phyloP scores from a whole-genome alignment of 2,888 invertebrate species.

The Nephrocerus scutellatus region DNA sequence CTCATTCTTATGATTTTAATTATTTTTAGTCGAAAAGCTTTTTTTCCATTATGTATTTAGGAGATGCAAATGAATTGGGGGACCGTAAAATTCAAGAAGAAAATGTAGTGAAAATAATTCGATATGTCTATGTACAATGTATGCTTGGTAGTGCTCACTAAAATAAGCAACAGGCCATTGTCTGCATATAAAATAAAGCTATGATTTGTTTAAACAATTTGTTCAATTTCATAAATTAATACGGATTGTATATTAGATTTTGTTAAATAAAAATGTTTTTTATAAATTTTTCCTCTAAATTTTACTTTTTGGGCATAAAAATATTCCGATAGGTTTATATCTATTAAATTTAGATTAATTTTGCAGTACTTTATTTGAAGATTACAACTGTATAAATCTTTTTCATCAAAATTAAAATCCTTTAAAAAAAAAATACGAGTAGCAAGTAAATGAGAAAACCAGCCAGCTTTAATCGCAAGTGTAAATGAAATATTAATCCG shows the following conservation, averaged over 20 bases:
- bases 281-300: conserved; percentile 14
- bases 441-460: conserved; percentile 8
- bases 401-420: conserved; percentile 16
- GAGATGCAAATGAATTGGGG: conserved; percentile 11
- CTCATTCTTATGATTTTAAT: background rate
- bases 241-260: conserved; percentile 9
- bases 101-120: conserved; percentile 2
- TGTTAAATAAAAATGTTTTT: conserved; percentile 12
- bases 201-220: conserved; percentile 7
- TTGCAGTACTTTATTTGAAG: background rate
- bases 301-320: conserved; percentile 9
- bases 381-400: conserved; percentile 8
- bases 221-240: conserved; percentile 10
- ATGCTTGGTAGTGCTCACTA: background rate
- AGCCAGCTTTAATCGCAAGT: conserved; percentile 11
- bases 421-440: conserved; percentile 13
- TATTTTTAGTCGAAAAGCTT: conserved; percentile 12
- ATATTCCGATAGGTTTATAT: conserved; percentile 8
- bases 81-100: conserved; percentile 11
- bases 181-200: conserved; percentile 10
- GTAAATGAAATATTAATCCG: conserved; percentile 15
- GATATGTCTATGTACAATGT: background rate
- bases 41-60: conserved; percentile 11
- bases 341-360: conserved; percentile 6
- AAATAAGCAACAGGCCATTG: conserved; percentile 7